These are phyloP conservation scores for Drosophila nigromelanica DNA, from an alignment of 1,140 invertebrate genomes.

Conservation along the genomic window DNA sequence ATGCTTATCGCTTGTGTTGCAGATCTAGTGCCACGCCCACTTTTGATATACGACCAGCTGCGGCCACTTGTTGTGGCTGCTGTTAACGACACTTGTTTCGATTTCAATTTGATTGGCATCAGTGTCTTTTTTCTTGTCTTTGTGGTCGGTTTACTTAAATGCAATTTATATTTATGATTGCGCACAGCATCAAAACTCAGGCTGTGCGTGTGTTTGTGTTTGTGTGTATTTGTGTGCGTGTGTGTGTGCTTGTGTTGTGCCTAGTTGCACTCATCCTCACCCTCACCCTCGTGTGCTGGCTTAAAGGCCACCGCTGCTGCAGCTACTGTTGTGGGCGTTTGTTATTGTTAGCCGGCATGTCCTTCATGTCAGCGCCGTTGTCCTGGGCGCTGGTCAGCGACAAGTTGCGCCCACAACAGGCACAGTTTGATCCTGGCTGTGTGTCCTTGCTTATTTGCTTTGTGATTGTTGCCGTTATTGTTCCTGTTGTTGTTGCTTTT, in stretches of 20 bases:
- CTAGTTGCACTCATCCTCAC: constrained; percentile 35
- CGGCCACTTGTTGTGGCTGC: constrained; percentile 11
- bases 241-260: constrained; percentile 40
- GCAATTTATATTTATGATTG: constrained; percentile 68
- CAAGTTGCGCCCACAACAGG: constrained; percentile 21
- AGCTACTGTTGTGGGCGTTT: constrained; percentile 46
- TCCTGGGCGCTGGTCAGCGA: constrained; percentile 34
- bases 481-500: constrained; percentile 49
- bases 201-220: constrained; percentile 20
- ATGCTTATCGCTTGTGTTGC: no score
- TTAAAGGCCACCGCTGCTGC: constrained; percentile 10
- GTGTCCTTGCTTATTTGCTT: constrained; percentile 33
- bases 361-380: constrained; percentile 39
- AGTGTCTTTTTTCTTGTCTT: constrained; percentile 9
- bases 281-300: constrained; percentile 9
- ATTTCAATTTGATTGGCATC: constrained; percentile 29
- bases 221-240: constrained; percentile 19
- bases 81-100: constrained; percentile 18
- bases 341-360: constrained; percentile 31
- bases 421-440: background rate
- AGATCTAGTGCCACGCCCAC: constrained; percentile 16
- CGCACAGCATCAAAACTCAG: constrained; percentile 32
- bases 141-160: constrained; percentile 27
- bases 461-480: background rate
- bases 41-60: constrained; percentile 17